Evolutionary conservation across 2,888 invertebrate species (phyloP), one percentile per base, ranked within the genome.

Genomic region (Tetheella fluctuosa): DNA sequence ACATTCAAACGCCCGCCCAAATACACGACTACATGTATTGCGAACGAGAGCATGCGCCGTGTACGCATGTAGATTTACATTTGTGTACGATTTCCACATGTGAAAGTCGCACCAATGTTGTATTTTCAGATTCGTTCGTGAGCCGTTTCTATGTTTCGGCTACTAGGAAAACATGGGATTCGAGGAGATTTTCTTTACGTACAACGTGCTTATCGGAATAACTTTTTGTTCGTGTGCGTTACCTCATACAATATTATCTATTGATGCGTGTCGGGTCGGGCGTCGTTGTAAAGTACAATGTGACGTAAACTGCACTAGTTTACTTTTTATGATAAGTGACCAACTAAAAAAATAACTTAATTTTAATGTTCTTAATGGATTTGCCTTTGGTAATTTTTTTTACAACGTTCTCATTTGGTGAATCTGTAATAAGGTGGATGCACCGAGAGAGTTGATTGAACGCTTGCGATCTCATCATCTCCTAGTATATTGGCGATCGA

Each of bases 371-470:
- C 15, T 39, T 20, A 48, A 48, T 48, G 20, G 17, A 48, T 48
- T 48, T 48, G 20, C 1, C 10, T 48, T 55, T 20, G 20, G 17
- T 54, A 20, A 34, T 6, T 23, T 34, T 55, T 55, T 55, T 34
- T 2, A 20, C 55, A 48, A 12, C 13, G 54, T 23, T 55, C 37
- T 34, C 13, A 23, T 55, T 55, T 15, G 55, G 23, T 13, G 55
- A 55, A 55, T 55, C 55, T 79, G 78, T 83, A 84, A 85, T 86
- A 88, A 87, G 89, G 86, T 88, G 83, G 86, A 88, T 90, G 90
- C 88, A 89, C 85, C 73, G 78, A 64, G 71, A 63, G 83, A 84
- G 89, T 89, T 89, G 84, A 89, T 83, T 90, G 89, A 86, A 89
- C 89, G 84, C 83, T 73, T 75, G 71, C 76, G 74, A 79, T 81